phyloP scores from a whole-genome alignment of 92 coral and sea anemone genomes.

The Epizoanthus rinbou region DNA sequence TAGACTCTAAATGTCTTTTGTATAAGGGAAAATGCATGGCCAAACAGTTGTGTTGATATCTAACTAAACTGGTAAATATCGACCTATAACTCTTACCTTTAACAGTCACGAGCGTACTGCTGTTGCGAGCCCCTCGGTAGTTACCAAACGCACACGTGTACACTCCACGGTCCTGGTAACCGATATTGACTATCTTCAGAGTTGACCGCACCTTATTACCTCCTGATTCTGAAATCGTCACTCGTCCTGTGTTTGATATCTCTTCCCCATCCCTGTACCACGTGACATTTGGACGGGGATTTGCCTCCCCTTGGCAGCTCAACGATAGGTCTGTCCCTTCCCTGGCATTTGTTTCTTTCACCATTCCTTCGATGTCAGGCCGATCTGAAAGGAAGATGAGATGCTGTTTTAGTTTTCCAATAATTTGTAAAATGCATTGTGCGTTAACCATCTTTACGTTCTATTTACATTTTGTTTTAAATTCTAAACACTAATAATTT shows the following conservation, averaged over 20 bases:
- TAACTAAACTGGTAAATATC: neutral
- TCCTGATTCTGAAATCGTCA: too few relatives aligned
- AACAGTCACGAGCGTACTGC: neutral
- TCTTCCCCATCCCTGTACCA: neutral
- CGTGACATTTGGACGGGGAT: slow-evolving; percentile 6
- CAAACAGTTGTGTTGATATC: neutral
- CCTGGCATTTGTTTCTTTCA: neutral
- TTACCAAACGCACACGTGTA: neutral
- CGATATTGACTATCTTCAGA: neutral
- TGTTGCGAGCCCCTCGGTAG: neutral
- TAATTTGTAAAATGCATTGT: neutral
- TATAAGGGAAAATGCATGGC: neutral
- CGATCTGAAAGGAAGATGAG: neutral
- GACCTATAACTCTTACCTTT: neutral
- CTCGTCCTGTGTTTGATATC: neutral
- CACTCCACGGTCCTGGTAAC: neutral
- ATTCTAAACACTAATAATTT: too few relatives aligned
- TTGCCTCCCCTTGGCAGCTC: neutral
- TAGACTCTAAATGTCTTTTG: neutral
- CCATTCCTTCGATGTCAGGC: neutral
- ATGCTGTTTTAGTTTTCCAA: neutral
- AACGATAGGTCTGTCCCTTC: neutral
- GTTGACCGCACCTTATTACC: neutral
- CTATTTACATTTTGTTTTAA: too few relatives aligned
- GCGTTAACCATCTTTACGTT: too few relatives aligned